These are phyloP conservation scores for Leptopilina syphax DNA, from an alignment of 2,888 invertebrate genomes.

Conservation along the genomic window DNA sequence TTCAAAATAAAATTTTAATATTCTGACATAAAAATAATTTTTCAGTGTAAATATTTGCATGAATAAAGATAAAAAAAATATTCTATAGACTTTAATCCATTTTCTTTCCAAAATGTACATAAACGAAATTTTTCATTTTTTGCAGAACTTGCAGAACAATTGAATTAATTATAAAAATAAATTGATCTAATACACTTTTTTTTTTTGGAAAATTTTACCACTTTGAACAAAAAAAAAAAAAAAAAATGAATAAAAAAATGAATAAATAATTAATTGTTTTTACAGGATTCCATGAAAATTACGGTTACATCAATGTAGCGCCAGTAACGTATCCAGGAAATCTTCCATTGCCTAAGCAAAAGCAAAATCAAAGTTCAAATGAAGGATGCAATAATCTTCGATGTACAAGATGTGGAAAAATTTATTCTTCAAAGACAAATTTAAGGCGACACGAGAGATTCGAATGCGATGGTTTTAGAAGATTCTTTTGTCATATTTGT, in stretches of 20 bases:
- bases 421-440: constrained; percentile 69
- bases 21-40: background rate
- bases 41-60: too few species aligned
- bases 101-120: too few species aligned
- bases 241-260: background rate
- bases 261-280: constrained; percentile 7
- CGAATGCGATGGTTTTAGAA: constrained; percentile 54
- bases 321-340: too few species aligned
- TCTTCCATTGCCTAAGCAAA: too few species aligned
- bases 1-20: background rate
- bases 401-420: constrained; percentile 73
- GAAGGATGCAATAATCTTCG: background rate
- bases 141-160: too few species aligned
- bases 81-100: too few species aligned
- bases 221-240: too few species aligned
- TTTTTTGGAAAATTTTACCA: too few species aligned
- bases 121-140: too few species aligned
- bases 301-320: background rate
- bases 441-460: constrained; percentile 47
- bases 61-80: too few species aligned
- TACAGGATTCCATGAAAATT: background rate
- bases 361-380: background rate
- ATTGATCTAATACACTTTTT: too few species aligned
- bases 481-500: constrained; percentile 80
- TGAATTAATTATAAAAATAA: too few species aligned